These are phyloP conservation scores for Amphiprion percula DNA, from an alignment of 2,113 vertebrate species.

Conservation along the genomic window DNA sequence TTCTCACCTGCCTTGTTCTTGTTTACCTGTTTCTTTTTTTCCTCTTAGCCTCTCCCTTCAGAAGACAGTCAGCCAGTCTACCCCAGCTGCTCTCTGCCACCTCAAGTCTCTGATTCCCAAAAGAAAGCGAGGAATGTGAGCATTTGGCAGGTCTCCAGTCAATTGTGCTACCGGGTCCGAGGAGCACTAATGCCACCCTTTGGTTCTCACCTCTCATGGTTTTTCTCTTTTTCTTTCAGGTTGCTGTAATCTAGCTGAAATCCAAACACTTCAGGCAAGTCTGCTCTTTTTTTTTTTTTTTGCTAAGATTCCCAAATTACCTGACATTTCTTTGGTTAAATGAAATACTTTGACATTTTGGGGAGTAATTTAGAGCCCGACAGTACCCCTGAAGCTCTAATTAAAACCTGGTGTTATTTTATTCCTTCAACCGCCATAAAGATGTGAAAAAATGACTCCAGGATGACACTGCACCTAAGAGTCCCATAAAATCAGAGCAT, in stretches of 20 bases:
- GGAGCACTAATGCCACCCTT: conserved; percentile 42
- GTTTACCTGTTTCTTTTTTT: conserved; percentile 8
- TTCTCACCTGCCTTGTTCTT: conserved; percentile 45
- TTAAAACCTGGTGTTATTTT: too few relatives aligned
- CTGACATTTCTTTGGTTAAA: background rate
- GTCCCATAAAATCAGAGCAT: background rate
- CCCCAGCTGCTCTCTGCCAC: conserved; percentile 52
- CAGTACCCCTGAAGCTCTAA: too few relatives aligned
- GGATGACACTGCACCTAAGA: background rate
- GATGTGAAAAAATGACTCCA: too few relatives aligned
- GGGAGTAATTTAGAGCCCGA: background rate
- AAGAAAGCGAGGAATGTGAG: conserved; percentile 82
- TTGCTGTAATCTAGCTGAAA: conserved; percentile 18
- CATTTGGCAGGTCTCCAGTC: conserved; percentile 75
- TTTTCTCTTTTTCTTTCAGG: conserved; percentile 13
- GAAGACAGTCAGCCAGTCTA: conserved; percentile 23
- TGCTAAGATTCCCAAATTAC: background rate
- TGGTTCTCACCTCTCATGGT: conserved; percentile 55
- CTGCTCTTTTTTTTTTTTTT: background rate
- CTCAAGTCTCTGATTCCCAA: conserved; percentile 42
- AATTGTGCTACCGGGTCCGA: conserved; percentile 58
- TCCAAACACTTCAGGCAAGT: background rate
- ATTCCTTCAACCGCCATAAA: too few relatives aligned
- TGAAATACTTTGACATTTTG: background rate
- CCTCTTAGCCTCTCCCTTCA: conserved; percentile 14